Evolutionary conservation across 2,797 vertebrate genomes (phyloP).

Genomic region (Chaunax sp.): DNA sequence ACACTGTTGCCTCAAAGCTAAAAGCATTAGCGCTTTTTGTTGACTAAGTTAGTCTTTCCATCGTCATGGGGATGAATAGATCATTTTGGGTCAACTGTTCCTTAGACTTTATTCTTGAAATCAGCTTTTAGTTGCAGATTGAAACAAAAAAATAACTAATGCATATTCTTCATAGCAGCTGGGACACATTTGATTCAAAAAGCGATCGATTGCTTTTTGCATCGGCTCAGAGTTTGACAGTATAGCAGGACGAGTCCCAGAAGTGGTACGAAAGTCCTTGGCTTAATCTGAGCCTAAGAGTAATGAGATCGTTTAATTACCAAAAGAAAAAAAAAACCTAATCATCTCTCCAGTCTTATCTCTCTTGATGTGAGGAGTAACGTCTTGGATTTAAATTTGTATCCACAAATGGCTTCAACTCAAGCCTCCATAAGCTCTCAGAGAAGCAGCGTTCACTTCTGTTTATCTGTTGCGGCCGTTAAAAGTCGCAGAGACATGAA

Average conservation of each 20-base stretch:
- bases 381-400: constrained; percentile 54
- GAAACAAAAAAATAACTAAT: not conserved
- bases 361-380: constrained; percentile 32
- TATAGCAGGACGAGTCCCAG: constrained; percentile 35
- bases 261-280: constrained; percentile 58
- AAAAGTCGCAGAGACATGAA: constrained; percentile 63
- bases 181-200: not conserved
- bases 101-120: too few species aligned
- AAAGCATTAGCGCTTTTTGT: too few species aligned
- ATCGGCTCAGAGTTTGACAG: constrained; percentile 14
- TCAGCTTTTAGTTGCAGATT: not conserved
- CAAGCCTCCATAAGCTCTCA: constrained; percentile 38
- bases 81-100: too few species aligned
- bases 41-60: too few species aligned
- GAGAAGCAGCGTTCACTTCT: constrained; percentile 43
- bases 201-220: constrained; percentile 28
- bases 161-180: not conserved
- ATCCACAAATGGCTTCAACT: constrained; percentile 33
- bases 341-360: constrained; percentile 63
- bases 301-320: constrained; percentile 69
- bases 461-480: constrained; percentile 64
- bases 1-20: too few species aligned
- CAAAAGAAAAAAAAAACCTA: constrained; percentile 55
- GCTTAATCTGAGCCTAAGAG: constrained; percentile 65
- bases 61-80: too few species aligned